Evolutionary conservation across 2,113 vertebrate species (phyloP).

Genomic region (Phoenicopterus ruber): DNA sequence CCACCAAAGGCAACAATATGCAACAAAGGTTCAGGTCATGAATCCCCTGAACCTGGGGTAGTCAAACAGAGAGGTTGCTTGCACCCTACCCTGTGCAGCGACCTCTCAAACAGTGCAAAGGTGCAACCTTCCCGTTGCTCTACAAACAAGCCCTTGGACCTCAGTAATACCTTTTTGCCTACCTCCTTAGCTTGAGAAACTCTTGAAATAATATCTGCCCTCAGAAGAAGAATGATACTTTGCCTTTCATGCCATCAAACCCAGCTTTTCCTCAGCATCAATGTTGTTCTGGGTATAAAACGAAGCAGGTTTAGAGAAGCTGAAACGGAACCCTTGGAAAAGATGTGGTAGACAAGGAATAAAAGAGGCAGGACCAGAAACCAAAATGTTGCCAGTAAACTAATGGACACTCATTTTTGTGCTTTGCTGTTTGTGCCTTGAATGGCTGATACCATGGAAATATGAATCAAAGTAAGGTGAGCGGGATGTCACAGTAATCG

Average conservation of each 20-base stretch:
- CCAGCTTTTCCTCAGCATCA: not conserved
- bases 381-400: not conserved
- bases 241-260: not conserved
- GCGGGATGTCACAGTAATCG: not conserved
- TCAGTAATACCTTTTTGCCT: not conserved
- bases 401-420: not conserved
- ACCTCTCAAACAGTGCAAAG: not conserved
- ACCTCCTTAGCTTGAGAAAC: not conserved
- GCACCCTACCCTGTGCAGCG: fast-evolving
- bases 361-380: not conserved
- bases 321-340: not conserved
- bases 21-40: not conserved
- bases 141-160: not conserved
- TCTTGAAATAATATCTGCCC: not conserved
- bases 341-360: not conserved
- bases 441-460: not conserved
- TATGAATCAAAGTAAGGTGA: not conserved
- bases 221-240: not conserved
- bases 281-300: not conserved
- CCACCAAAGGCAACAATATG: not conserved
- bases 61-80: not conserved
- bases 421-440: not conserved
- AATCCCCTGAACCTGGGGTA: not conserved
- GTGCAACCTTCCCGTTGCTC: not conserved
- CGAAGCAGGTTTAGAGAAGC: not conserved